phyloP scores from a whole-genome alignment of 2,797 vertebrate species.

The Dromococcyx pavoninus region DNA sequence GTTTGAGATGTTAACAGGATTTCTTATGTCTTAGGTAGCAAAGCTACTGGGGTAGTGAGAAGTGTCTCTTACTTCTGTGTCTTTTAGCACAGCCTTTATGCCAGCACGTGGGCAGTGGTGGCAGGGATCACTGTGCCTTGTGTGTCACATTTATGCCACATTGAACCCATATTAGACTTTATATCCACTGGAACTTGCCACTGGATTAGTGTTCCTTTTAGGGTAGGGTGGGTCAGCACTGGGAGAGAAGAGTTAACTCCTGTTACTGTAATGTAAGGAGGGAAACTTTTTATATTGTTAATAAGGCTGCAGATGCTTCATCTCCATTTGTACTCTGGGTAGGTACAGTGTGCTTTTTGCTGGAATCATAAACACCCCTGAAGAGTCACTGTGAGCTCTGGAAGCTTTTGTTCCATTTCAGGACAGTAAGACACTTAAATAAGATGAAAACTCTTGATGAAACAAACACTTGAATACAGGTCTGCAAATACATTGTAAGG shows the following conservation, averaged over 20 bases:
- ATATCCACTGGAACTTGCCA: rapidly evolving
- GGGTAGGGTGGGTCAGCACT: background rate
- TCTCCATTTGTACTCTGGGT: background rate
- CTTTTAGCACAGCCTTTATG: background rate
- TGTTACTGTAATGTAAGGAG: background rate
- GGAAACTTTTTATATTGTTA: background rate
- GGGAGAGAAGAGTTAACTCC: background rate
- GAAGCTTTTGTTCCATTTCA: background rate
- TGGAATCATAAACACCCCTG: background rate
- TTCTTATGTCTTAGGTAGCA: background rate
- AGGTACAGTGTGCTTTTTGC: rapidly evolving
- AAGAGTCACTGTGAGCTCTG: background rate
- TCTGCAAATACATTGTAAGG: background rate
- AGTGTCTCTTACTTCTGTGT: rapidly evolving
- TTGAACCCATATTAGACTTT: background rate
- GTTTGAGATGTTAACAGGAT: background rate
- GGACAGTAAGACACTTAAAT: background rate
- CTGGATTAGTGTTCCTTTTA: background rate
- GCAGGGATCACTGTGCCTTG: background rate
- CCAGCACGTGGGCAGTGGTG: rapidly evolving
- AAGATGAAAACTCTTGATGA: too few species aligned
- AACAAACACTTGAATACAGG: background rate
- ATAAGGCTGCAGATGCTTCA: background rate
- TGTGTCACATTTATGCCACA: rapidly evolving
- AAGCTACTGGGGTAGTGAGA: background rate